Conservation (phyloP, 2,888 invertebrate species). For the Stenchaetothrips biformis region DNA sequence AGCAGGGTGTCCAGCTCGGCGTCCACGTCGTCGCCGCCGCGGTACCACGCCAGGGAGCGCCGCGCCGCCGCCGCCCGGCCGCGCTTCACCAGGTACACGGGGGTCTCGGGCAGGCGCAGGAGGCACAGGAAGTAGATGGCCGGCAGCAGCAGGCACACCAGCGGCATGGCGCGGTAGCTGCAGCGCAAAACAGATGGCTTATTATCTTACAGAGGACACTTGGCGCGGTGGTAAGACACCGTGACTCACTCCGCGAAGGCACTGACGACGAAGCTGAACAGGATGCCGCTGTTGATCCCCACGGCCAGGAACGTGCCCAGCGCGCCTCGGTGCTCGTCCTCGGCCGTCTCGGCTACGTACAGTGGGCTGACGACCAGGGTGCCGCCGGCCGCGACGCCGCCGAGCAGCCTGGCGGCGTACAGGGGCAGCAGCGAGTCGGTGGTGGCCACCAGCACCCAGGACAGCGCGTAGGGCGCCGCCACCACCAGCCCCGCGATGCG, state of each 20-base stretch:
- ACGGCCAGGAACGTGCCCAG: conserved; percentile 56
- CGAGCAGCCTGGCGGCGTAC: conserved; percentile 52
- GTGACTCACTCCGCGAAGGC: conserved; percentile 43
- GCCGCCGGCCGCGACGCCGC: conserved; percentile 56
- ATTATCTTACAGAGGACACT: too few relatives aligned
- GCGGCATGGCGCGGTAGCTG: conserved; percentile 50
- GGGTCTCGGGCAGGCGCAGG: conserved; percentile 57
- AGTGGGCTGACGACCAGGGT: conserved; percentile 55
- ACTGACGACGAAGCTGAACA: conserved; percentile 51
- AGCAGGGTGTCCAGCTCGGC: conserved; percentile 6
- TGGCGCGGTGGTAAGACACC: background rate
- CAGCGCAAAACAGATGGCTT: background rate
- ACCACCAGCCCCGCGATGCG: conserved; percentile 52
- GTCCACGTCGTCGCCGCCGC: conserved; percentile 37
- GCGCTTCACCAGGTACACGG: conserved; percentile 50
- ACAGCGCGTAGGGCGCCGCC: conserved; percentile 52
- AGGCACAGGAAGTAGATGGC: conserved; percentile 49
- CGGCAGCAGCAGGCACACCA: conserved; percentile 50
- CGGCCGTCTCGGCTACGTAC: conserved; percentile 60
- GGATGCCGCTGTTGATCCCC: conserved; percentile 50
- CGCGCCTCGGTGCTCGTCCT: conserved; percentile 50
- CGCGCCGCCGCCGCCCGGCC: conserved; percentile 49
- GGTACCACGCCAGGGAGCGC: conserved; percentile 40
- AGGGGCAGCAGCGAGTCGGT: conserved; percentile 49
- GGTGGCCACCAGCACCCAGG: conserved; percentile 55